These are phyloP conservation scores for Epiperipatus broadwayi DNA, from an alignment of 2,888 invertebrate species.

Conservation along the genomic window DNA sequence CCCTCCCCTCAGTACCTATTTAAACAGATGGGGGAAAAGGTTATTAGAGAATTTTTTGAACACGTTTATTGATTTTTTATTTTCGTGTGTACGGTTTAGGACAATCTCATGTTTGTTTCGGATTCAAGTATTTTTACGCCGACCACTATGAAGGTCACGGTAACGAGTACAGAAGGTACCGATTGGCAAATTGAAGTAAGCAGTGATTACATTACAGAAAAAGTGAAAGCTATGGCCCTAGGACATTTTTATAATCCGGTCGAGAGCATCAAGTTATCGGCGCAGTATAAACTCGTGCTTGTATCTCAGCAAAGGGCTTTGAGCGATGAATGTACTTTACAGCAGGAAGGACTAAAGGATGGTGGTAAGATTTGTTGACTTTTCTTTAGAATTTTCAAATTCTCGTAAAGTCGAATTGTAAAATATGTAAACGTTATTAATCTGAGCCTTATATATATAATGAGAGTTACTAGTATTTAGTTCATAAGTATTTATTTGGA, in stretches of 20 bases:
- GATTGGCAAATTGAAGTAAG: conserved; percentile 24
- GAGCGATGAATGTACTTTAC: conserved; percentile 26
- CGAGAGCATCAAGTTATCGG: conserved; percentile 26
- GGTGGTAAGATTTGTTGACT: too few species aligned
- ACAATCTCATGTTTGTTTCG: conserved; percentile 27
- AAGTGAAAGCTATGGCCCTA: conserved; percentile 28
- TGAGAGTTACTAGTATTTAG: too few species aligned
- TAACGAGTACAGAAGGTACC: conserved; percentile 27
- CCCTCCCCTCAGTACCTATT: too few species aligned
- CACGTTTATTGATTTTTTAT: too few species aligned
- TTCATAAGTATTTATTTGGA: too few species aligned
- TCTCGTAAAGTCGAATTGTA: too few species aligned
- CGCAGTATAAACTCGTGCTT: conserved; percentile 28
- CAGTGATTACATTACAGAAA: conserved; percentile 28
- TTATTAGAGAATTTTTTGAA: too few species aligned
- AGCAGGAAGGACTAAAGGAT: conserved; percentile 21
- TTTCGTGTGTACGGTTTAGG: too few species aligned
- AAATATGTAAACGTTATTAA: too few species aligned
- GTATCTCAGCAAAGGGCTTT: conserved; percentile 26
- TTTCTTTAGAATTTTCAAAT: too few species aligned
- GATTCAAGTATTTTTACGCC: conserved; percentile 25
- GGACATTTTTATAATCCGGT: conserved; percentile 25
- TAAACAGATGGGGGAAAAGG: too few species aligned
- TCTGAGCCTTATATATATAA: too few species aligned
- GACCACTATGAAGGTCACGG: conserved; percentile 25